Conservation (phyloP, 2,888 invertebrate species). For the Leptinotarsa juncta region DNA sequence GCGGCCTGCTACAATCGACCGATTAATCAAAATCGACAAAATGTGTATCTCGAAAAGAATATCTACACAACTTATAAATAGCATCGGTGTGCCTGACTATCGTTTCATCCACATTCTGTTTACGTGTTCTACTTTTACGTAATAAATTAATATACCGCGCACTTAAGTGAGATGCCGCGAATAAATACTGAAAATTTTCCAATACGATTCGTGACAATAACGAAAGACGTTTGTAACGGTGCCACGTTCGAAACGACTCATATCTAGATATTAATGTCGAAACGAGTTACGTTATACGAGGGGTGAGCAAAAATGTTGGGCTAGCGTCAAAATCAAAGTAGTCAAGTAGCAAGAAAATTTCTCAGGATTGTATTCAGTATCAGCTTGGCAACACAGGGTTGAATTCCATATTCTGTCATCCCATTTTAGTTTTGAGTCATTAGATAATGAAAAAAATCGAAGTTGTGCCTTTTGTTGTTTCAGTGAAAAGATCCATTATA, state of each 20-base stretch:
- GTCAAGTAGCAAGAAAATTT: too few relatives aligned
- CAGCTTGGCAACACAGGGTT: too few relatives aligned
- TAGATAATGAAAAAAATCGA: too few relatives aligned
- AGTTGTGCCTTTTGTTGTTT: too few relatives aligned
- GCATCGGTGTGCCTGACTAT: background rate
- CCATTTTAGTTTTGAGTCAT: too few relatives aligned
- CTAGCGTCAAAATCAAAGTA: too few relatives aligned
- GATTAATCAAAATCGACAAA: constrained; percentile 6
- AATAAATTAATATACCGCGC: constrained; percentile 2
- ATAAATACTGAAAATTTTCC: constrained; percentile 11
- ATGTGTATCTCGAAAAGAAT: background rate
- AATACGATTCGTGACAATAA: constrained; percentile 10
- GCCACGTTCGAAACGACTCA: background rate
- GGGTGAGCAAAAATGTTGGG: background rate
- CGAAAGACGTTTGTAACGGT: background rate
- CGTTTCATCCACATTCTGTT: background rate
- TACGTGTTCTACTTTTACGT: constrained; percentile 9
- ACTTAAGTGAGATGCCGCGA: background rate
- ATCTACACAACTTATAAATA: constrained; percentile 1
- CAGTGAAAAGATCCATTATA: too few relatives aligned
- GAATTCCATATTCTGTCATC: too few relatives aligned
- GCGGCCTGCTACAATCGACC: background rate
- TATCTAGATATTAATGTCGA: background rate
- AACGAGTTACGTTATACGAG: background rate
- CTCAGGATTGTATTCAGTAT: too few relatives aligned